A percentile compares a stretch with the other conserved stretches of the same genome.
Conservation (phyloP, 2,797 vertebrate genomes). For the Fringilla coelebs region DNA sequence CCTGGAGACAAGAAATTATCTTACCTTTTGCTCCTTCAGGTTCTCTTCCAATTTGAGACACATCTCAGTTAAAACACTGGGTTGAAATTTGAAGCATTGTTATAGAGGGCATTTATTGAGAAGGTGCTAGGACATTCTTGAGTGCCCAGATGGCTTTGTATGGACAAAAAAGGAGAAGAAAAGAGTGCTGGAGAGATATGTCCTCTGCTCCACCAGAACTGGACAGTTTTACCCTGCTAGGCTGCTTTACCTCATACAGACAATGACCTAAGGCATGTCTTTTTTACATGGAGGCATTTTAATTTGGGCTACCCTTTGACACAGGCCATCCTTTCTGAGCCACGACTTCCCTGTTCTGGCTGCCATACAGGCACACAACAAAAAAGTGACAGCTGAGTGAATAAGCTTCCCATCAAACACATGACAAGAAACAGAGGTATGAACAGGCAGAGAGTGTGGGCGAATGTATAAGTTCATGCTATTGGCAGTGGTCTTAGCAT, state of each 20-base stretch:
- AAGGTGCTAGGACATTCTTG: background rate
- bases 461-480: background rate
- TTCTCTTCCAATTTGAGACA: background rate
- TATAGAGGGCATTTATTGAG: background rate
- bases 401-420: background rate
- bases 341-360: background rate
- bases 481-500: background rate
- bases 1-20: background rate
- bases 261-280: background rate
- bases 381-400: background rate
- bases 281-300: background rate
- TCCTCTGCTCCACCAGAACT: background rate
- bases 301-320: background rate
- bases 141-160: background rate
- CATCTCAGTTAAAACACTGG: background rate
- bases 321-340: background rate
- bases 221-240: background rate
- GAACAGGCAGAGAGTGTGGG: background rate
- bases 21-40: background rate
- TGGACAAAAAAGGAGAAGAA: background rate
- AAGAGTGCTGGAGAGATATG: background rate
- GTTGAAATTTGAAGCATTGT: background rate
- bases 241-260: background rate
- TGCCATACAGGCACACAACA: background rate
- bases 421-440: background rate